A percentile compares a stretch with the other conserved stretches of the same genome.
phyloP scores from a whole-genome alignment of 64 coral and sea anemone genomes.

The Stylophora pistillata region DNA sequence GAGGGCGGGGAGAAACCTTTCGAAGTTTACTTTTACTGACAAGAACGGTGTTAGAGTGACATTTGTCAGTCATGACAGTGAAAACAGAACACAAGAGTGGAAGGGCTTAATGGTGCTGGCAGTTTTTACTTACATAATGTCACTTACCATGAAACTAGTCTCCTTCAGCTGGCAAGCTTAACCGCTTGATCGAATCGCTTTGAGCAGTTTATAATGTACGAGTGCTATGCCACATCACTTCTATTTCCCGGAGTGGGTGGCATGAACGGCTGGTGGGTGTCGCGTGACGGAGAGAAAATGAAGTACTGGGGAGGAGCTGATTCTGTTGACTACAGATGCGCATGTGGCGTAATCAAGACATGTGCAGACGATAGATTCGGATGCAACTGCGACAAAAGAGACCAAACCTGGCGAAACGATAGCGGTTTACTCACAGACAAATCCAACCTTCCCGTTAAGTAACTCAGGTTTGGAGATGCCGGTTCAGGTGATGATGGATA shows the following conservation, averaged over 20 bases:
- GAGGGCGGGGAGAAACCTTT: constrained; percentile 1
- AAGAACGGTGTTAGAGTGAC: constrained; percentile 57
- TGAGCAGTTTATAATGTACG: constrained; percentile 56
- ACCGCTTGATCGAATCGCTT: constrained; percentile 7
- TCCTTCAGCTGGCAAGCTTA: constrained; percentile 13
- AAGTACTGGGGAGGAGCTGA: constrained; percentile 17
- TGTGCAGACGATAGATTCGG: neutral
- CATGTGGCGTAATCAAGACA: neutral
- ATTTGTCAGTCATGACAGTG: constrained; percentile 65
- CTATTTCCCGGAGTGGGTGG: neutral
- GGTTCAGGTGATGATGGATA: neutral
- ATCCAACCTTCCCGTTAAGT: constrained; percentile 2
- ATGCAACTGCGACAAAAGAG: constrained; percentile 22
- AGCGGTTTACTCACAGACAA: neutral
- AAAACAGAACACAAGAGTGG: constrained; percentile 42
- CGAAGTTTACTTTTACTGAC: constrained; percentile 53
- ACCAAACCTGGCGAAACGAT: neutral
- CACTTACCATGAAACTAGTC: neutral
- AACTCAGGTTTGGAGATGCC: constrained; percentile 7
- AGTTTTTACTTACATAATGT: constrained; percentile 9
- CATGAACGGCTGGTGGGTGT: constrained; percentile 47
- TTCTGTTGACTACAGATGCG: constrained; percentile 13
- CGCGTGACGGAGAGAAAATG: neutral
- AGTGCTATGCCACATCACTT: neutral
- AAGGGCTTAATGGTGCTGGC: neutral